Percentiles rank a stretch among this genome's conserved stretches.
These are phyloP conservation scores for Anthoscopus minutus DNA, from an alignment of 2,113 vertebrate species.

Conservation along the genomic window DNA sequence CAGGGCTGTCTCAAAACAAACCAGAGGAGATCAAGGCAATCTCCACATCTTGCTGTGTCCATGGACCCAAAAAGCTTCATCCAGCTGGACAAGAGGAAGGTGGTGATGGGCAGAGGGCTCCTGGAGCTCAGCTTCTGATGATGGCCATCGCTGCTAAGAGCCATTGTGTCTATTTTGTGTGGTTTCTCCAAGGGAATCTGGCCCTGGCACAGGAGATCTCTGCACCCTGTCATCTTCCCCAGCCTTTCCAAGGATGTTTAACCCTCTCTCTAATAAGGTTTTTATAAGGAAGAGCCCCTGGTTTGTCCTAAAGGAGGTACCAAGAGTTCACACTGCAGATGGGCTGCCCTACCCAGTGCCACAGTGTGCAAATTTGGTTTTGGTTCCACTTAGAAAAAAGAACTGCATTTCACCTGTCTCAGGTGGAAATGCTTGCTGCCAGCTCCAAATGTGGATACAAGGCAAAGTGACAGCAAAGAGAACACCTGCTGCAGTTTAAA, in stretches of 20 bases:
- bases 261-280: background rate
- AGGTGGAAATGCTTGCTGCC: background rate
- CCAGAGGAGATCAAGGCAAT: background rate
- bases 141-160: background rate
- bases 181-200: background rate
- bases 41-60: background rate
- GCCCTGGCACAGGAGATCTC: background rate
- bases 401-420: background rate
- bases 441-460: background rate
- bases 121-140: background rate
- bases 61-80: background rate
- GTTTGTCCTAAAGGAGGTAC: background rate
- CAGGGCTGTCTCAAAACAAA: background rate
- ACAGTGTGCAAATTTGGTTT: background rate
- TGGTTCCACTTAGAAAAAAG: background rate
- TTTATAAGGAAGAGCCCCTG: background rate
- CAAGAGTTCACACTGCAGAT: background rate
- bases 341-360: background rate
- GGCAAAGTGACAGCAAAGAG: background rate
- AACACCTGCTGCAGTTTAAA: background rate
- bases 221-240: background rate
- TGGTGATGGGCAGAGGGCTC: background rate
- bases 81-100: background rate
- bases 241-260: background rate
- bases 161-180: background rate